A percentile compares a stretch with the other conserved stretches of the same genome.
Conservation (phyloP, 2,888 invertebrate genomes). For the Chloroclystis v-ata region DNA sequence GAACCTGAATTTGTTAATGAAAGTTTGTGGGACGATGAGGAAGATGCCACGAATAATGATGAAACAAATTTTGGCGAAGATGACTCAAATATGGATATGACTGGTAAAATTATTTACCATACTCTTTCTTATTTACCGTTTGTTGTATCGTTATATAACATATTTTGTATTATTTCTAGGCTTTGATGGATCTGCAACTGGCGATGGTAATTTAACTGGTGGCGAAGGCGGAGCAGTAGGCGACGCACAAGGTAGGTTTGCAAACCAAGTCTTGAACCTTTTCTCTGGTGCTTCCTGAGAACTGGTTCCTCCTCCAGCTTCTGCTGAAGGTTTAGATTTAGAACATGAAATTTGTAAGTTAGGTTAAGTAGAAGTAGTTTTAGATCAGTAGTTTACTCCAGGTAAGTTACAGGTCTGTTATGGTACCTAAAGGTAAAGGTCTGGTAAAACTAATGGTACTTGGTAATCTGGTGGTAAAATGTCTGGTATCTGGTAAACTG, state of each 20-base stretch:
- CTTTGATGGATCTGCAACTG: conserved; percentile 73
- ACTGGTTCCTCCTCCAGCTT: conserved; percentile 30
- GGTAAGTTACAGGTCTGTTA: conserved; percentile 13
- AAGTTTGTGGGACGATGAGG: conserved; percentile 78
- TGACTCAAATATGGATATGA: conserved; percentile 82
- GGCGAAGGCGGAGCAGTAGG: conserved; percentile 76
- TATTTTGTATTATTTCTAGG: conserved; percentile 39
- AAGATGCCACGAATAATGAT: conserved; percentile 80
- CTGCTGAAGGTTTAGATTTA: conserved; percentile 42
- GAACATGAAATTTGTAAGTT: conserved; percentile 67
- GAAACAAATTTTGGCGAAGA: conserved; percentile 82
- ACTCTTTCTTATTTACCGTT: no score
- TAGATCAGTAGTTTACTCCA: conserved; percentile 3
- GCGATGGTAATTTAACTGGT: conserved; percentile 73
- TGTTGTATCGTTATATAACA: no score
- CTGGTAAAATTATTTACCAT: conserved; percentile 48
- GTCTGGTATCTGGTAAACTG: not conserved
- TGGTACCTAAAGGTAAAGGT: conserved; percentile 3
- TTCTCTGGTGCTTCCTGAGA: conserved; percentile 12
- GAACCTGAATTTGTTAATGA: conserved; percentile 83
- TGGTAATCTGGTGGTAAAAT: not conserved
- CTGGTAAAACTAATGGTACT: not conserved
- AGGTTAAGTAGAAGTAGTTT: conserved; percentile 30
- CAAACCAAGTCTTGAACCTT: conserved; percentile 21
- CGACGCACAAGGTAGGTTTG: conserved; percentile 78